These are phyloP conservation scores for Tillus elongatus DNA, from an alignment of 2,888 invertebrate species.

Conservation along the genomic window DNA sequence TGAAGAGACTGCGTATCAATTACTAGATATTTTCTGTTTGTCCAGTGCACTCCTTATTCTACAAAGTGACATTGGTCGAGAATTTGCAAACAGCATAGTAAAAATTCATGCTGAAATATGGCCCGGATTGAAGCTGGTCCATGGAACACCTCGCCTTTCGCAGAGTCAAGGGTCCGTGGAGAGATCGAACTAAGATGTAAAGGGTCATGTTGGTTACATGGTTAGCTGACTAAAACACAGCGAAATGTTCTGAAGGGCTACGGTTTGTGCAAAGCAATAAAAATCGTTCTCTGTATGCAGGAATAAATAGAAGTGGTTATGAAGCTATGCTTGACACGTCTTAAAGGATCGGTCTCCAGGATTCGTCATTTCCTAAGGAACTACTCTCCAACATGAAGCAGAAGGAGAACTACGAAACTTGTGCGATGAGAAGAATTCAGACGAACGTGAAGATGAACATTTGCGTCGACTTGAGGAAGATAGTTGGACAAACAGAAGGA, in stretches of 20 bases:
- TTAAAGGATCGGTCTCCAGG: conserved; percentile 5
- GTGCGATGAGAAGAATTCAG: too few relatives aligned
- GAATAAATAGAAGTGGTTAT: conserved; percentile 7
- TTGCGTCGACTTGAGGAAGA: background rate
- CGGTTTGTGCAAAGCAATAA: conserved; percentile 5
- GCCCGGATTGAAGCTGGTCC: too few relatives aligned
- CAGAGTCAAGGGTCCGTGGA: conserved; percentile 3
- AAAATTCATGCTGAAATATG: too few relatives aligned
- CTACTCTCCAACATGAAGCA: background rate
- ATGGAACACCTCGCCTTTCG: too few relatives aligned
- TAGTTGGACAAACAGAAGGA: background rate
- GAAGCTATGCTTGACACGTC: conserved; percentile 7
- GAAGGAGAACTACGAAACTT: too few relatives aligned
- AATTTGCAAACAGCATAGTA: too few relatives aligned
- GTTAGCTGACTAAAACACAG: too few relatives aligned
- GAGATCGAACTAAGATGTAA: too few relatives aligned
- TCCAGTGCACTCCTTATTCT: too few relatives aligned
- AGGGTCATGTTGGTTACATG: background rate
- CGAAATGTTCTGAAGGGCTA: conserved; percentile 5
- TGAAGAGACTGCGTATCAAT: too few relatives aligned
- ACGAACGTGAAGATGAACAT: conserved; percentile 1
- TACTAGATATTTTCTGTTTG: too few relatives aligned
- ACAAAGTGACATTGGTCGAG: too few relatives aligned
- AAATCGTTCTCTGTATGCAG: conserved; percentile 5
- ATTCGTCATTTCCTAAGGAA: conserved; percentile 5